These are phyloP conservation scores for Xanthia togata DNA, from an alignment of 2,888 invertebrate species.

Conservation along the genomic window DNA sequence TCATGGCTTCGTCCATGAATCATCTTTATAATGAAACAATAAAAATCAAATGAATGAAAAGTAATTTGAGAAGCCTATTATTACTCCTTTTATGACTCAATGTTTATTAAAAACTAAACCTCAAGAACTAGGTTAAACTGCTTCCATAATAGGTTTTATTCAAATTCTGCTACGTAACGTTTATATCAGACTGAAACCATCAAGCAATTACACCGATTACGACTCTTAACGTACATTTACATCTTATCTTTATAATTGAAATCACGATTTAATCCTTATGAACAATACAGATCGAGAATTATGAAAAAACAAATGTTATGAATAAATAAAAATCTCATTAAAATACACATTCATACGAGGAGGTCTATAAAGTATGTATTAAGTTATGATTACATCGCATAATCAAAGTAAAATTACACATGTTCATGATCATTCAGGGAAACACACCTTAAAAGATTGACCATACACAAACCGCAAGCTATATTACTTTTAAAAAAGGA, in stretches of 20 bases:
- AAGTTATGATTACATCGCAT: slow-evolving; percentile 70
- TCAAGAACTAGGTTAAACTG: slow-evolving; percentile 50
- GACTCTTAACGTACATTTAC: slow-evolving; percentile 72
- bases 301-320: slow-evolving; percentile 78
- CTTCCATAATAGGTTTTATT: slow-evolving; percentile 55
- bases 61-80: slow-evolving; percentile 37
- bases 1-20: background rate
- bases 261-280: slow-evolving; percentile 80
- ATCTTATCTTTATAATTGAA: slow-evolving; percentile 85
- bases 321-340: slow-evolving; percentile 86
- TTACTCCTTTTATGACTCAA: slow-evolving; percentile 41
- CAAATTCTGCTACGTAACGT: slow-evolving; percentile 55
- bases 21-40: slow-evolving; percentile 22
- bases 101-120: slow-evolving; percentile 37
- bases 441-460: slow-evolving; percentile 71
- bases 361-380: slow-evolving; percentile 69
- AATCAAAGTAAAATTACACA: slow-evolving; percentile 81
- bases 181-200: slow-evolving; percentile 61
- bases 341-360: slow-evolving; percentile 67
- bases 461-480: slow-evolving; percentile 72
- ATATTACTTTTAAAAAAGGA: slow-evolving; percentile 74
- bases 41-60: slow-evolving; percentile 28
- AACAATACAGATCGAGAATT: slow-evolving; percentile 69
- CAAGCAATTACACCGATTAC: slow-evolving; percentile 67
- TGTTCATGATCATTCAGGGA: slow-evolving; percentile 68